phyloP scores from a whole-genome alignment of 1,140 invertebrate species.

The Anthonomus grandis region DNA sequence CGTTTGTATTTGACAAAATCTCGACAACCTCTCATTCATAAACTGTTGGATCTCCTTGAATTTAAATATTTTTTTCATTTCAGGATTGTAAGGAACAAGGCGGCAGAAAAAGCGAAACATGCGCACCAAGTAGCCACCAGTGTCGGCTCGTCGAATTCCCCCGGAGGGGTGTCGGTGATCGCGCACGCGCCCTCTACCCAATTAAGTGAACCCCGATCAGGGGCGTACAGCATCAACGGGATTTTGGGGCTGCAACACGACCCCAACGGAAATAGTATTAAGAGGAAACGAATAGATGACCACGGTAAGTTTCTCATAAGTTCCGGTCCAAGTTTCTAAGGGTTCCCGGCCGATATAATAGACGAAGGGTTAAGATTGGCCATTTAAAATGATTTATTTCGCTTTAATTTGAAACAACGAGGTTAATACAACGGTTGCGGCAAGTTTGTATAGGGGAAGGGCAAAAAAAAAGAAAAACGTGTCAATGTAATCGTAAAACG shows the following conservation, averaged over 20 bases:
- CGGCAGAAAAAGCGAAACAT: constrained; percentile 92
- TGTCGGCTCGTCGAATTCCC: constrained; percentile 49
- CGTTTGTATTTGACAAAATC: no score
- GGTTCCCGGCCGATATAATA: no score
- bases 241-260: constrained; percentile 85
- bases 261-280: constrained; percentile 67
- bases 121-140: constrained; percentile 72
- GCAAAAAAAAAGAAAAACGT: constrained; percentile 14
- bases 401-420: no score
- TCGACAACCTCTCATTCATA: no score
- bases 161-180: constrained; percentile 61
- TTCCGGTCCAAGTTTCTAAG: no score
- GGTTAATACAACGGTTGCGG: no score
- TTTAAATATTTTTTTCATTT: constrained; percentile 35
- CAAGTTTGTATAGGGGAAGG: no score
- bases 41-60: background rate
- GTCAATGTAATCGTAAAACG: constrained; percentile 20
- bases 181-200: constrained; percentile 62
- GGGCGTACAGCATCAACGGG: constrained; percentile 92
- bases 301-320: constrained; percentile 53
- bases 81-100: constrained; percentile 95
- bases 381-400: no score
- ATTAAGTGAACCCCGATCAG: constrained; percentile 53
- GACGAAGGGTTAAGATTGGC: no score
- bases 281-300: constrained; percentile 68